Evolutionary conservation across 2,888 invertebrate species (phyloP), one percentile per base, ranked within the genome.

Genomic region (Drosophila koepferae): DNA sequence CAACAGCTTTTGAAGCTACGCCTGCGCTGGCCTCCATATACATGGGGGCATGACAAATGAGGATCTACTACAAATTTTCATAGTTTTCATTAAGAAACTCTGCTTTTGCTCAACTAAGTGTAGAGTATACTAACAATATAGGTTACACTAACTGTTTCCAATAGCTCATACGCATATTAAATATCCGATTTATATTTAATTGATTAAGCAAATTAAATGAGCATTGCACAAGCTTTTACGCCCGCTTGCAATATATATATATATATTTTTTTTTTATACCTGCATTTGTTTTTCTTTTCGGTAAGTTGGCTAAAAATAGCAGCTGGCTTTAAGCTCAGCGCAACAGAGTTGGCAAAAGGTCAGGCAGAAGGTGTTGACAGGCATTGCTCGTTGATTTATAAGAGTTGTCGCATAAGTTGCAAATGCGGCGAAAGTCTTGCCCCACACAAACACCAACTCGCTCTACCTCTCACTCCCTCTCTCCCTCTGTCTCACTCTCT

Each of bases 341-440:
- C 53, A 18, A 1, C 41, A 18, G 55, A 41, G 55, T 31, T 41
- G 41, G 43, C 49, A 51, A 51, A 51, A 51, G 51, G 51, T 51
- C 51, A 51, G 51, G 51, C 51, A 51, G 51, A 77, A 77, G 77
- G 74, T 77, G 77, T 78, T 78, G 78, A 77, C 77, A 80, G 59
- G 40, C 74, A 7, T 3, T 51, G 63, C 49, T 38, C 20, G 40
- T 71, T 77, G 77, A 77, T 77, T 77, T 77, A 77, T 77, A 62
- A 46, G 58, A 28, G 46, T 64, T 66, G 63, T 69, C 67, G 62
- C 63, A 63, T 70, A 68, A 60, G 65, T 56, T 60, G 56, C 78
- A 80, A 48, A 67, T 71, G 67, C 75, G 82, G 66, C 55, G 87
- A 87, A 86, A 86, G 86, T 87, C 72, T 62, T 46, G 23, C 48